These are phyloP conservation scores for Tipula lateralis DNA, from an alignment of 2,888 invertebrate species.

Conservation along the genomic window DNA sequence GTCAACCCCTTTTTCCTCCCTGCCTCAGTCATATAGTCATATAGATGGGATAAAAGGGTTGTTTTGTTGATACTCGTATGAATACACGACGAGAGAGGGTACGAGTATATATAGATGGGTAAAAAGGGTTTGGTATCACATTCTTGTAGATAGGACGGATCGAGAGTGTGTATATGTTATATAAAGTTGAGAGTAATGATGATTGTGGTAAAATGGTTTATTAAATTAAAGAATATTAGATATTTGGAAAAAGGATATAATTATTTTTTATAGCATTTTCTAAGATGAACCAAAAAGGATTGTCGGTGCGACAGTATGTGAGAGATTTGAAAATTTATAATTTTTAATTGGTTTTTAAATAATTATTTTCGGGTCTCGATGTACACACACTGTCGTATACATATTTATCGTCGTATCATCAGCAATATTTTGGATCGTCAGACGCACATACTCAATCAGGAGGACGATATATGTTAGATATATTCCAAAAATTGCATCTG, in stretches of 20 bases:
- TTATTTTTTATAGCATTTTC: not conserved
- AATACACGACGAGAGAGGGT: not conserved
- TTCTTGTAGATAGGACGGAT: not conserved
- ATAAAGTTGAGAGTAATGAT: slow-evolving; percentile 2
- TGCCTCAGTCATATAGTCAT: not conserved
- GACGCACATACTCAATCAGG: not conserved
- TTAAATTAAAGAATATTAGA: slow-evolving; percentile 26
- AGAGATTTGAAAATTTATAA: not conserved
- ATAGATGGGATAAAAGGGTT: not conserved
- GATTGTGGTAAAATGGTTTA: slow-evolving; percentile 28
- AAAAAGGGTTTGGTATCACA: not conserved
- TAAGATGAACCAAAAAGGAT: not conserved
- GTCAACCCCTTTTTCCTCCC: not conserved
- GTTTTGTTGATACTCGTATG: not conserved
- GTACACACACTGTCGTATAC: not conserved
- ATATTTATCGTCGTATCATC: not conserved
- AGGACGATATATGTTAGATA: not conserved
- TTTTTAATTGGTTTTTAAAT: not conserved
- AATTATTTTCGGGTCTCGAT: not conserved
- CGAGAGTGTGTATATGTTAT: not conserved
- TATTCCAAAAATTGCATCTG: not conserved
- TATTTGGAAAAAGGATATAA: not conserved
- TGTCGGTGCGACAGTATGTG: not conserved
- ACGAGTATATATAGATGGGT: no score
- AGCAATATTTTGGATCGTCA: not conserved